A percentile compares a stretch with the other conserved stretches of the same genome.
Evolutionary conservation across 1,140 invertebrate genomes (phyloP).

Genomic region (Zaprionus inermis): DNA sequence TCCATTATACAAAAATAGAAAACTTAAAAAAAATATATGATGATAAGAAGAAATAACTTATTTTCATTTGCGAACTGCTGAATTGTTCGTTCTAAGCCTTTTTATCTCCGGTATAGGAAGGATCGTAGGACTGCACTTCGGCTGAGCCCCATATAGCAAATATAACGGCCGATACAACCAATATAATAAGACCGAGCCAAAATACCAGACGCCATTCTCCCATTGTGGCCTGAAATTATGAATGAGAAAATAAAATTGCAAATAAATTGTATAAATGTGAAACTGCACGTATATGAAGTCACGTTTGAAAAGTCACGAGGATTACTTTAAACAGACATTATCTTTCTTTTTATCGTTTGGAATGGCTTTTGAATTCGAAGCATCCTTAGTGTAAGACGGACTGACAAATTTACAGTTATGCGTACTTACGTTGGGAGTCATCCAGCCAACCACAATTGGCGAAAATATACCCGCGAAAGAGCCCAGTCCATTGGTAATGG

Average conservation of each 20-base stretch:
- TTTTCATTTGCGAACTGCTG: neutral
- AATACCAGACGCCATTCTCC: slow-evolving; percentile 47
- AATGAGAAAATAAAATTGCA: slow-evolving; percentile 4
- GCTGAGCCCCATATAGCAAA: slow-evolving; percentile 35
- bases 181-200: slow-evolving; percentile 23
- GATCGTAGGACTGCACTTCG: slow-evolving; percentile 47
- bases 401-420: neutral
- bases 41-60: no score
- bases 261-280: no score
- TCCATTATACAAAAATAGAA: no score
- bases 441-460: slow-evolving; percentile 89
- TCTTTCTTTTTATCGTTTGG: no score
- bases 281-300: no score
- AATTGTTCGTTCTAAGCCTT: slow-evolving; percentile 6
- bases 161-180: slow-evolving; percentile 14
- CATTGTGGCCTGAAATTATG: slow-evolving; percentile 20
- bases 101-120: slow-evolving; percentile 19
- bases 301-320: no score
- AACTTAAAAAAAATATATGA: no score
- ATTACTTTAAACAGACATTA: no score
- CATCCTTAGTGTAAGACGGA: no score
- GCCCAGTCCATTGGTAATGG: slow-evolving; percentile 91
- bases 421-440: slow-evolving; percentile 89
- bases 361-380: no score
- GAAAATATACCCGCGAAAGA: slow-evolving; percentile 91